Conservation (phyloP, 2,888 invertebrate species). For the Lagria hirta region DNA sequence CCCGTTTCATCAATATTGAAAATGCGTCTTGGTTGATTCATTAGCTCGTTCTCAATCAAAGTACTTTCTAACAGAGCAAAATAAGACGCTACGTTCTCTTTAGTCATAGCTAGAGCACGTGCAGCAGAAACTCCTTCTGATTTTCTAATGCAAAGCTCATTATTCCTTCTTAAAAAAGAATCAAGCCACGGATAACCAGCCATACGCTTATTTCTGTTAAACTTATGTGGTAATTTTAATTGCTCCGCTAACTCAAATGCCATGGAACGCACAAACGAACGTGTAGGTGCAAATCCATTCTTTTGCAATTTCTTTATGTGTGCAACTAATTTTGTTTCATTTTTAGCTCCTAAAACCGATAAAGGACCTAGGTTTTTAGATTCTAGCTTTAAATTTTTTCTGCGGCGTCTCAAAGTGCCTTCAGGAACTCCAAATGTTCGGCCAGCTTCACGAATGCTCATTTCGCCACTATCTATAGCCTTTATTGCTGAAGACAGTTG, state of each 20-base stretch:
- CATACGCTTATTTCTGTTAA: slow-evolving; percentile 33
- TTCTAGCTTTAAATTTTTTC: too few species aligned
- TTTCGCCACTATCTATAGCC: too few species aligned
- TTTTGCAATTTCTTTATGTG: too few species aligned
- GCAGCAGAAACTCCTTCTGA: slow-evolving; percentile 39
- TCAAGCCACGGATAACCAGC: slow-evolving; percentile 38
- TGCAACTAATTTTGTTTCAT: too few species aligned
- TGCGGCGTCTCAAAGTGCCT: too few species aligned
- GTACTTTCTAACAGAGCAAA: slow-evolving; percentile 35
- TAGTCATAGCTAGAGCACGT: slow-evolving; percentile 36
- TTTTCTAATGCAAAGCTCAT: slow-evolving; percentile 37
- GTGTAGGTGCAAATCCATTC: too few species aligned
- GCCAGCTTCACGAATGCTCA: too few species aligned
- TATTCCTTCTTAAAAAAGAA: slow-evolving; percentile 32
- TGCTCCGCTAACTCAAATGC: slow-evolving; percentile 6
- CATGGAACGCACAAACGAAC: too few species aligned
- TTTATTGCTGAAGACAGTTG: too few species aligned
- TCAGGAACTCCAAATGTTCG: too few species aligned
- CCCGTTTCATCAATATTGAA: slow-evolving; percentile 50
- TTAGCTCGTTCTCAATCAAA: slow-evolving; percentile 35
- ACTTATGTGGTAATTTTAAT: slow-evolving; percentile 33
- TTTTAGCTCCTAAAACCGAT: too few species aligned
- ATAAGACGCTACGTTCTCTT: slow-evolving; percentile 36
- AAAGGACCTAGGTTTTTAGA: too few species aligned
- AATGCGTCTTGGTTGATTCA: slow-evolving; percentile 39